These are phyloP conservation scores for Cliona cf. orientalis DNA, from an alignment of 37 sponge, comb jelly and placozoan species.

Conservation along the genomic window DNA sequence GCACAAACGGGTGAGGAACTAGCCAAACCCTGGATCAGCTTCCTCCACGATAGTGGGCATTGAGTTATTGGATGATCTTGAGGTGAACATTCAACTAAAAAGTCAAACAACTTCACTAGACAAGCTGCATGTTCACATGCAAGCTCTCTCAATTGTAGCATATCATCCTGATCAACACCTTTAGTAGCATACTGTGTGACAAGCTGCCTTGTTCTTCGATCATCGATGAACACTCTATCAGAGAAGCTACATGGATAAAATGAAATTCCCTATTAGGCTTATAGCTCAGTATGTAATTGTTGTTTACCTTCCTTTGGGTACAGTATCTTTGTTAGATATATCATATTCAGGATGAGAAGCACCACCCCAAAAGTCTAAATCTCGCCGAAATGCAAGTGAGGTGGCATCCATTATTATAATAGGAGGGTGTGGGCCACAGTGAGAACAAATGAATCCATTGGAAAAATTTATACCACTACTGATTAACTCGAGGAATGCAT, in stretches of 20 bases:
- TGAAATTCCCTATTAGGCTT: neutral
- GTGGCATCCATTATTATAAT: constrained; percentile 4
- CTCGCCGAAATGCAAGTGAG: neutral
- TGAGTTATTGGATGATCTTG: neutral
- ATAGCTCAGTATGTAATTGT: neutral
- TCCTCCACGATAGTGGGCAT: neutral
- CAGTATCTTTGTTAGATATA: too few relatives aligned
- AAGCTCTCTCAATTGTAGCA: neutral
- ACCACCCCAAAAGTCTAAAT: constrained; percentile 4
- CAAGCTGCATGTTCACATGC: neutral
- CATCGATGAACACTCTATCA: neutral
- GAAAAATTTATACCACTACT: neutral
- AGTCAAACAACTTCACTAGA: neutral
- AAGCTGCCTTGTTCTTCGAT: neutral
- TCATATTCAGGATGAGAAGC: neutral
- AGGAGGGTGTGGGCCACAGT: neutral
- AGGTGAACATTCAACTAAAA: neutral
- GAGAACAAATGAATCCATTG: neutral
- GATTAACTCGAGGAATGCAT: neutral
- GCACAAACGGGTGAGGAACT: neutral
- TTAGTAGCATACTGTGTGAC: neutral
- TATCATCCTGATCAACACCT: neutral
- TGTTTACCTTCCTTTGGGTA: constrained; percentile 17
- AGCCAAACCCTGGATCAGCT: neutral
- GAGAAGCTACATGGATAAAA: neutral